Evolutionary conservation across 2,113 vertebrate species (phyloP).

Genomic region (Actenoides hombroni): DNA sequence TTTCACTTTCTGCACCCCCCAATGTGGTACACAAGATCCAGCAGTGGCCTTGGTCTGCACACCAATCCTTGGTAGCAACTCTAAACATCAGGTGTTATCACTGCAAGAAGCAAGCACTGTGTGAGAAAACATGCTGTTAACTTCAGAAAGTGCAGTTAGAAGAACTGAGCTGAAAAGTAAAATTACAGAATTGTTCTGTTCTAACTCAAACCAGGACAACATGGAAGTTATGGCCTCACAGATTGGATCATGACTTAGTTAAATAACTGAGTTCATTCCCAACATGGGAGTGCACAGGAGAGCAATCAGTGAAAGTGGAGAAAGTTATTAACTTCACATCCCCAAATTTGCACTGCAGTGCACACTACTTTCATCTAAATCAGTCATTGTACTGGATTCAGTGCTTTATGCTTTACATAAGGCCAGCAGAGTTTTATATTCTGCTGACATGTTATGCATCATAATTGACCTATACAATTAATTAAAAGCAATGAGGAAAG

Average conservation of each 20-base stretch:
- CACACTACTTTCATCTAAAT: not conserved
- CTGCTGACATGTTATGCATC: slow-evolving; percentile 34
- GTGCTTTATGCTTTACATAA: not conserved
- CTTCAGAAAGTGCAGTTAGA: too few species aligned
- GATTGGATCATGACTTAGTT: not conserved
- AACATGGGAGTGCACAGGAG: not conserved
- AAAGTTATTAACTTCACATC: not conserved
- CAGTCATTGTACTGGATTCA: not conserved
- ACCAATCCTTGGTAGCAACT: too few species aligned
- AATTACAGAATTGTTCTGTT: too few species aligned
- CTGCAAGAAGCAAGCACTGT: too few species aligned
- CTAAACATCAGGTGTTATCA: too few species aligned
- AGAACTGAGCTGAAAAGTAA: too few species aligned
- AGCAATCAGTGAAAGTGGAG: not conserved
- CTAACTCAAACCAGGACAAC: too few species aligned
- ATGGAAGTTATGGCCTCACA: not conserved
- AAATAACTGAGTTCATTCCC: not conserved
- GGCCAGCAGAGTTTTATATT: not conserved
- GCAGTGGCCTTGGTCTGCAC: too few species aligned
- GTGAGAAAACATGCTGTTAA: too few species aligned
- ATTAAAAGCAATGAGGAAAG: slow-evolving; percentile 42
- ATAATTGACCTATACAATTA: slow-evolving; percentile 59
- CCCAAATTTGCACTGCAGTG: not conserved
- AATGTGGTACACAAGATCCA: too few species aligned
- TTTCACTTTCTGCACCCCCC: too few species aligned